phyloP scores from a whole-genome alignment of 2,113 vertebrate species.

The Anolis sagrei region DNA sequence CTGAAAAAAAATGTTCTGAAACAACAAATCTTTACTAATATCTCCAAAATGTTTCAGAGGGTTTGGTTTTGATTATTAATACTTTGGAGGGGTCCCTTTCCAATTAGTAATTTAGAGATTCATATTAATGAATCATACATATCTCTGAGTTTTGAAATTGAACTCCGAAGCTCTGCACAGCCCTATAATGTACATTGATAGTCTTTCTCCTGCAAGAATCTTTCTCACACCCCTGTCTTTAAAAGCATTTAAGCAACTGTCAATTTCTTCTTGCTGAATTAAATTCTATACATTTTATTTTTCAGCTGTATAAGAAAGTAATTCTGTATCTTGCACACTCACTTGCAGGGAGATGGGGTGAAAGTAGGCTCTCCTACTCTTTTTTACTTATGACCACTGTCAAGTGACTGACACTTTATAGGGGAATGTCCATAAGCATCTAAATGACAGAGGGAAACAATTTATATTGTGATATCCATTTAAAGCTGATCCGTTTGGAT shows the following conservation, averaged over 20 bases:
- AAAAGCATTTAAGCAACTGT: not conserved
- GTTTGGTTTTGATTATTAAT: no score
- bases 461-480: not conserved
- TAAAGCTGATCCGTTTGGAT: conserved; percentile 1
- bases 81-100: no score
- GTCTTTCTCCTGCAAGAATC: no score
- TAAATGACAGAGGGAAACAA: not conserved
- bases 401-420: not conserved
- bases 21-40: no score
- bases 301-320: not conserved
- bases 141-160: no score
- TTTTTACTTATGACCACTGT: not conserved
- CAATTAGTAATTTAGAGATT: no score
- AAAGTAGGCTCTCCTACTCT: not conserved
- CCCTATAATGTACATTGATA: not conserved
- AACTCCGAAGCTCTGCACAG: no score
- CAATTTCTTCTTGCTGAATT: not conserved
- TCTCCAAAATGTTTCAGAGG: no score
- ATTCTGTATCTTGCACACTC: not conserved
- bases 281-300: not conserved
- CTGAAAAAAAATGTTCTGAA: no score
- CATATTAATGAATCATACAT: no score
- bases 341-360: not conserved
- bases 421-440: not conserved
- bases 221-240: not conserved